Base-by-base conservation (phyloP, 1,140 invertebrate genomes). In the Anastrepha ludens region DNA sequence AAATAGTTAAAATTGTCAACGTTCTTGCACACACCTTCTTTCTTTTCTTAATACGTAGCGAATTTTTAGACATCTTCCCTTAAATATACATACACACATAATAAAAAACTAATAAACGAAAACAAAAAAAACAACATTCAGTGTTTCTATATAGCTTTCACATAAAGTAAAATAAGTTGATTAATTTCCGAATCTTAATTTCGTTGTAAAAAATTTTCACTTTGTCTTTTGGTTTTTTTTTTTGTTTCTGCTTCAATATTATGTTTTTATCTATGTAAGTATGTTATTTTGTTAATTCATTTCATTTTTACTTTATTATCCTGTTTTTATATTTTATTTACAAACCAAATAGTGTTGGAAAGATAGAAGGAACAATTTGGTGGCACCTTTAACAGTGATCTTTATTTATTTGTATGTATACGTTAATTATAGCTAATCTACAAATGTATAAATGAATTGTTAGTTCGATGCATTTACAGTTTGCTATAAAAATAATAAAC, bases 131-230 rank as follows among this genome's bases (percentile, higher is more conserved):
- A 47, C n/a, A 74, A 7, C 11, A 67, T 67, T 41, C 5, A 39
- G 20, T 44, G 29, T 74, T 9, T 74, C 44, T 74, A 13, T 67
- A 41, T 13, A 67, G 39, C 39, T 67, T 67, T 67, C 64, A 44
- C 15, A 41, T 13, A n/a, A 74, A 47, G 44, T 3, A 20, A 81
- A 81, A 81, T 3, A 55, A 58, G 13, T 55, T 81, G 2, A 8
- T 50, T 0, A 58, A 81, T 81, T 55, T 81, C 44, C 44, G 11
- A 55, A 81, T 81, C 2, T 81, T 81, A 55, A 81, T 81, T 81
- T 81, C 74, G 74, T 81, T 81, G 74, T 81, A 81, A 81, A 81
- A 81, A 81, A 55, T 81, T 41, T 81, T 81, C 47, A 44, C 44
- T 74, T 74, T 50, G 17, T 50, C 17, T 20, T 62, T n/a, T n/a